Conservation (phyloP, 2,797 vertebrate genomes). For the Syncerus caffer region DNA sequence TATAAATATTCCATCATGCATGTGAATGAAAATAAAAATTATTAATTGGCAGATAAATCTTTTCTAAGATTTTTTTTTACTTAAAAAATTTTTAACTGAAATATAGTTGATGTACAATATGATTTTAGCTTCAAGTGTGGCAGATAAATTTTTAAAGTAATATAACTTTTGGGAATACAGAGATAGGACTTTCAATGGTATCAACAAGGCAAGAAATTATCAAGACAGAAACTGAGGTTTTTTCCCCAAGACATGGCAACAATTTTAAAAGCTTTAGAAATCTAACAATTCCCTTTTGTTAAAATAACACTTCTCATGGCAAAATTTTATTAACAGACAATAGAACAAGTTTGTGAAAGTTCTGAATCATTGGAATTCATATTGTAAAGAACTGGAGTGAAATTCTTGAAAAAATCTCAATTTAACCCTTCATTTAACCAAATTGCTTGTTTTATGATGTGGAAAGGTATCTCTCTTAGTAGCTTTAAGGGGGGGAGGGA, state of each 20-base stretch:
- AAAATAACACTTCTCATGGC: not conserved
- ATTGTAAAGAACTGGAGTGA: not conserved
- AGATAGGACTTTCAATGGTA: not conserved
- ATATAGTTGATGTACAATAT: not conserved
- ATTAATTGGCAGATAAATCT: not conserved
- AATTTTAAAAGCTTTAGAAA: not conserved
- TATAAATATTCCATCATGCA: not conserved
- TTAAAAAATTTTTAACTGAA: not conserved
- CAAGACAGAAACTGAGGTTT: constrained; percentile 17
- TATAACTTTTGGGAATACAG: not conserved
- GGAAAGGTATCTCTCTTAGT: not conserved
- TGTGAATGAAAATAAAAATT: not conserved
- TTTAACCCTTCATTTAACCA: not conserved
- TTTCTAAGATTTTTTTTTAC: not conserved
- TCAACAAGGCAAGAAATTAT: not conserved
- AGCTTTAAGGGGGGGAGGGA: not conserved
- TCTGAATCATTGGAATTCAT: not conserved
- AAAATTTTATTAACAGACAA: not conserved
- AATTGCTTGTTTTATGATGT: not conserved
- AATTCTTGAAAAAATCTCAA: not conserved
- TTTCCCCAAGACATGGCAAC: constrained; percentile 4
- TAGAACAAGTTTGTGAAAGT: not conserved
- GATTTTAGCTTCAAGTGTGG: not conserved
- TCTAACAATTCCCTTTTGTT: not conserved
- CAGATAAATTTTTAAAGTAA: not conserved